phyloP scores from a whole-genome alignment of 1,140 invertebrate species.

The Heliconius himera region DNA sequence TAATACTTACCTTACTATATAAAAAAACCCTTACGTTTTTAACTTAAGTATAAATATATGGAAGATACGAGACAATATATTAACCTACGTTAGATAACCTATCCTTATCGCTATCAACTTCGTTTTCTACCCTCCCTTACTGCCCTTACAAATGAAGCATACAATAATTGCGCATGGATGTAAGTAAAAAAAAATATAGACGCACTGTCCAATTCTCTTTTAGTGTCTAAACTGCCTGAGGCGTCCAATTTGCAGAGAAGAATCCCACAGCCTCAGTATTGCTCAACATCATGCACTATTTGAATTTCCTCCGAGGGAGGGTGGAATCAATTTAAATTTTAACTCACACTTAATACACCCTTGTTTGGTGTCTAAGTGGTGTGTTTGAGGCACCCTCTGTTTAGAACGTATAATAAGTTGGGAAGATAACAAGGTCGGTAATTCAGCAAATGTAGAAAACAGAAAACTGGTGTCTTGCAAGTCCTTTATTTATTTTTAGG shows the following conservation, averaged over 20 bases:
- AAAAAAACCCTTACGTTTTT: too few species aligned
- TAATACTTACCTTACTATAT: too few species aligned
- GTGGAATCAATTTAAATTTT: slow-evolving; percentile 82
- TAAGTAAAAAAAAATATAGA: slow-evolving; percentile 54
- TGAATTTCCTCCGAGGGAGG: slow-evolving; percentile 77
- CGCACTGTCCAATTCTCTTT: slow-evolving; percentile 60
- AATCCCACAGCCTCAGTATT: slow-evolving; percentile 73
- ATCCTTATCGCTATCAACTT: neutral
- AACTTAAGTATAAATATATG: neutral
- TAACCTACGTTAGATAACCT: neutral
- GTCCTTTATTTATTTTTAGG: slow-evolving; percentile 45
- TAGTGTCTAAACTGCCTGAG: slow-evolving; percentile 70
- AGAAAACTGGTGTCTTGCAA: slow-evolving; percentile 34
- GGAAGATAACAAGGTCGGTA: slow-evolving; percentile 69
- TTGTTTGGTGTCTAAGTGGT: slow-evolving; percentile 81
- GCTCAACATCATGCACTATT: slow-evolving; percentile 79
- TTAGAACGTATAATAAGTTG: slow-evolving; percentile 77
- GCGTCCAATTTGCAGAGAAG: slow-evolving; percentile 79
- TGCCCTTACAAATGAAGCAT: slow-evolving; percentile 69
- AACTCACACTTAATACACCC: slow-evolving; percentile 81
- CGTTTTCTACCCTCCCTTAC: slow-evolving; percentile 38
- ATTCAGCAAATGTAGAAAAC: slow-evolving; percentile 48
- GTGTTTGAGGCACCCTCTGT: slow-evolving; percentile 78
- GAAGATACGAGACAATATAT: neutral
- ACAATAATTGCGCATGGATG: slow-evolving; percentile 57